Base-by-base conservation (phyloP, 35 echinoderm and acorn worm species). In the Apostichopus californicus region DNA sequence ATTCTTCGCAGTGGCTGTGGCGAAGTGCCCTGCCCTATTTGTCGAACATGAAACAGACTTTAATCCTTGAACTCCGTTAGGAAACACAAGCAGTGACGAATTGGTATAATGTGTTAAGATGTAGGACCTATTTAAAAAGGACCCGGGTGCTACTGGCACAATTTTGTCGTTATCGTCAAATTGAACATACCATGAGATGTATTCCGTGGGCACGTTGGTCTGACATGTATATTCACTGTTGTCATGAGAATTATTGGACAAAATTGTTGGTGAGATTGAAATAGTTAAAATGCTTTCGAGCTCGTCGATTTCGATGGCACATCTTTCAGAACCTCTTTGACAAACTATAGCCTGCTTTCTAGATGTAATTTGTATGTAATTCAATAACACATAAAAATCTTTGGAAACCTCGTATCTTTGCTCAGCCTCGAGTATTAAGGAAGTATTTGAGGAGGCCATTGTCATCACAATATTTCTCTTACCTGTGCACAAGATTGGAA, bases 1-100 rank as follows among this genome's bases (percentile, higher is more conserved):
- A 73, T 73, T 73, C 13, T 73, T 73, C 71, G 71, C 20, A 7
- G 15, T 73, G 1, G 71, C 71, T 6, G 6, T 73, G 5, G 1
- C 71, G 20, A 73, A 5, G 5, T 73, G n/a, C n/a, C 71, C 71
- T n/a, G 71, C 71, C 71, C 71, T 73, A 18, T 18, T 1, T 17
- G 71, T 73, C 20, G 71, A 73, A 73, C 71, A 73, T 20, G 71
- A 73, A 73, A 73, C 71, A 73, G 5, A 73, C n/a, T 73, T 73
- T 18, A 73, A 73, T 73, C 71, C 71, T 1, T 22, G 15, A 18
- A 73, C 71, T 18, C 3, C 17, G 11, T 73, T 20, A 18, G 11
- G 6, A 18, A 73, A 4, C 1, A 6, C 17, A 73, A 73, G 71
- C 20, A 73, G 6, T n/a, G 71, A 73, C 6, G n/a, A 7, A 20